Evolutionary conservation across 2,113 vertebrate genomes (phyloP).

Genomic region (Accipiter cooperii): DNA sequence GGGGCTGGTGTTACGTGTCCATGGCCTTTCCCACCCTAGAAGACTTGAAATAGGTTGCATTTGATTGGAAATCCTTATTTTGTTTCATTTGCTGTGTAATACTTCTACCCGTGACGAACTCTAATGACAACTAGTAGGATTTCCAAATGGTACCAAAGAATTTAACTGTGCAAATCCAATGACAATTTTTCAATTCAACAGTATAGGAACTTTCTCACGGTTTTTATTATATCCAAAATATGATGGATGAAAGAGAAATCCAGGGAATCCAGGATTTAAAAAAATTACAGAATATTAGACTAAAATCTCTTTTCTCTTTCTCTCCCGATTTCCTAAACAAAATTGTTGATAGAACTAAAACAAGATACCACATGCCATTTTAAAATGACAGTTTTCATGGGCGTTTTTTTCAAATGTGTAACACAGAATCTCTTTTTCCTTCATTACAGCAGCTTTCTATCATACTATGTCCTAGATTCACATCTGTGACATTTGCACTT

Average conservation of each 20-base stretch:
- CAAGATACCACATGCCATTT: neutral
- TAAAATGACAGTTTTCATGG: neutral
- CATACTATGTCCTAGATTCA: neutral
- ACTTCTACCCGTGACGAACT: neutral
- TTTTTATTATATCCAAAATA: neutral
- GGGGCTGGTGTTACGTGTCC: neutral
- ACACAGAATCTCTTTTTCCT: neutral
- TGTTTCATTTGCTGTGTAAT: neutral
- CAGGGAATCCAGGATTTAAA: neutral
- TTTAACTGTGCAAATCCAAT: neutral
- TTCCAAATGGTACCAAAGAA: neutral
- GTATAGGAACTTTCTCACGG: neutral
- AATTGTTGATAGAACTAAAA: neutral
- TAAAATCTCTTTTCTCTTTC: neutral
- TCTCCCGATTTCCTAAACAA: neutral
- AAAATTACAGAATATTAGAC: neutral
- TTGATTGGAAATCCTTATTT: neutral
- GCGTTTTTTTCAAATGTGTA: neutral
- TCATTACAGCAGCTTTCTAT: neutral
- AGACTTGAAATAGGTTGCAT: neutral
- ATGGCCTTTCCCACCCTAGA: neutral
- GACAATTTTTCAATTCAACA: neutral
- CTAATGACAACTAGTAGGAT: neutral
- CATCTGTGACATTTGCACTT: neutral
- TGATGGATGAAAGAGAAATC: neutral